A percentile compares a stretch with the other conserved stretches of the same genome.
These are phyloP conservation scores for Pristionchus arcanus DNA, from an alignment of 2,888 invertebrate species.

Conservation along the genomic window DNA sequence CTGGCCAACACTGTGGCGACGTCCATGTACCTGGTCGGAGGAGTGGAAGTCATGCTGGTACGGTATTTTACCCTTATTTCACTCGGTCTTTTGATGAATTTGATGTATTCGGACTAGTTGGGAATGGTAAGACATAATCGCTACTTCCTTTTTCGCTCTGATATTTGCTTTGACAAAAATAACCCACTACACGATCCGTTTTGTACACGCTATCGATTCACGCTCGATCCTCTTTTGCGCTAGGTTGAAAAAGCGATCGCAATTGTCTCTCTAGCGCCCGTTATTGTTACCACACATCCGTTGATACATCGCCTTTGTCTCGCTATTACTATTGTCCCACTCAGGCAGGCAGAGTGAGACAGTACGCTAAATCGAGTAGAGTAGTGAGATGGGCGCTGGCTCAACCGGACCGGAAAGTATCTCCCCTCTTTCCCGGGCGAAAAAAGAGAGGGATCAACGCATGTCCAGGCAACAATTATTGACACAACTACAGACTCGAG, in stretches of 20 bases:
- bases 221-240: background rate
- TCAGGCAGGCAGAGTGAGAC: background rate
- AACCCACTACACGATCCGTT: too few species aligned
- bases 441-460: background rate
- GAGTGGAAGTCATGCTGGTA: conserved; percentile 79
- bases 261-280: background rate
- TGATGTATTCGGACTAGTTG: too few species aligned
- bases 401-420: conserved; percentile 34
- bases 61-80: background rate
- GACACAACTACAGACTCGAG: conserved; percentile 14
- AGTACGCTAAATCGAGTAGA: background rate
- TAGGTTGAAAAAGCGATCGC: background rate
- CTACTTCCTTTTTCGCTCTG: too few species aligned
- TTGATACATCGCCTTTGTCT: background rate
- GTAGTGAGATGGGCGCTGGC: background rate
- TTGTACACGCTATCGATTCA: background rate
- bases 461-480: conserved; percentile 22
- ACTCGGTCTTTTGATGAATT: too few species aligned
- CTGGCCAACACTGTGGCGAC: conserved; percentile 98
- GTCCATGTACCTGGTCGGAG: conserved; percentile 98
- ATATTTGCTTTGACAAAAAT: too few species aligned
- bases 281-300: background rate
- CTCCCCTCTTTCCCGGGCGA: background rate
- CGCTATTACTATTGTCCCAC: background rate
- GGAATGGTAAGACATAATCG: too few species aligned